Evolutionary conservation across 2,113 vertebrate species (phyloP), one percentile per base, ranked within the genome.

Genomic region (Colossoma macropomum): DNA sequence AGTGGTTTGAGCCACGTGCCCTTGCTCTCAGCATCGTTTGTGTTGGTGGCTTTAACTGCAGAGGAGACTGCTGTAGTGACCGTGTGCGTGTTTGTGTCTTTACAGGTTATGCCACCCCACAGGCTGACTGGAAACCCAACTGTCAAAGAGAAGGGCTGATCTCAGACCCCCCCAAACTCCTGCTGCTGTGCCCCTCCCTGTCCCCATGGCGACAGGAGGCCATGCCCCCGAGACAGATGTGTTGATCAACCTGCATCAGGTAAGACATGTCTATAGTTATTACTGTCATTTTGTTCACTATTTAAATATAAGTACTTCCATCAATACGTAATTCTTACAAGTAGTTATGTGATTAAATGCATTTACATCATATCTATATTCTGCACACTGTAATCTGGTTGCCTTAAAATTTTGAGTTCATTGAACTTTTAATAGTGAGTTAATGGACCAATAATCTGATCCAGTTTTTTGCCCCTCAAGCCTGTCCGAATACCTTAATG

Each of bases 61-160:
- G 15, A 66, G 28, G 15, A 34, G 54, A 25, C 27, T 34, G 15
- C 27, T 48, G 11, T 4, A 15, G 62, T 80, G 32, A 19, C 27
- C 23, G 41, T 52, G 38, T 21, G 25, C 1, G 4, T 63, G 41
- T 45, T 45, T 28, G 78, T 84, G 88, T 80, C 90, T 81, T 77
- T 90, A 84, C 89, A 97, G 96, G 96, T 97, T 95, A 97, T 97
- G 96, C 94, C 95, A 95, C 91, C 93, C 91, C 92, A 91, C 95
- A 94, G 94, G 92, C 92, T 95, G 94, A 93, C 93, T 95, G 95
- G 92, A 91, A 94, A 93, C 86, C 94, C 95, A 90, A 90, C 93
- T 52, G 94, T 96, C 93, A 97, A 97, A 95, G 96, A 97, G 90
- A 97, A 97, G 89, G 96, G 96, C 94, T 97, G 96, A 97, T 93